A percentile compares a stretch with the other conserved stretches of the same genome.
Conservation (phyloP, 2,888 invertebrate species). For the Euphydryas editha region DNA sequence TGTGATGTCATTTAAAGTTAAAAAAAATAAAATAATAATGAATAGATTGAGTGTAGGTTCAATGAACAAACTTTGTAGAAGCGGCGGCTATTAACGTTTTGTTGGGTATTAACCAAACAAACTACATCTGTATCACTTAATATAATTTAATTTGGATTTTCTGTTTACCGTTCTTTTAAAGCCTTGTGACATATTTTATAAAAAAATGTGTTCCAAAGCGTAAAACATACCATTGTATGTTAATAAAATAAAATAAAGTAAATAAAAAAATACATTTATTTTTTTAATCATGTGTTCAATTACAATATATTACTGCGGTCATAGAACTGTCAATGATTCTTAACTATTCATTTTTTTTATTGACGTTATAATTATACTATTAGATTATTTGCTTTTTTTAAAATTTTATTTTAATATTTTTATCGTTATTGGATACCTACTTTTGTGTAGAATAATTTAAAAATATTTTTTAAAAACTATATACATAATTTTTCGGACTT, state of each 20-base stretch:
- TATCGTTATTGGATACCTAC: neutral
- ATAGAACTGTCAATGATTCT: conserved; percentile 17
- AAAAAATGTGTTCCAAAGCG: neutral
- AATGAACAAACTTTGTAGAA: conserved; percentile 38
- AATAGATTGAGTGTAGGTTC: conserved; percentile 12
- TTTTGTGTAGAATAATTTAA: neutral
- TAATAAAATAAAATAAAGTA: too few species aligned
- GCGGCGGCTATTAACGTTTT: conserved; percentile 50
- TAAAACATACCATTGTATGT: too few species aligned
- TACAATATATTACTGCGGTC: conserved; percentile 8
- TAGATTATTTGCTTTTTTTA: too few species aligned
- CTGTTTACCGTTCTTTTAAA: neutral
- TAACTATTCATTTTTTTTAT: conserved; percentile 17
- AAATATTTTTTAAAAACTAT: too few species aligned
- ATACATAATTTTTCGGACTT: too few species aligned
- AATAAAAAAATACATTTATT: neutral
- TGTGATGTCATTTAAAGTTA: neutral
- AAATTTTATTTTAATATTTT: conserved; percentile 4
- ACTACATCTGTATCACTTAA: conserved; percentile 63
- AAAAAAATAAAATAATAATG: neutral
- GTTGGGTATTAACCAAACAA: conserved; percentile 51
- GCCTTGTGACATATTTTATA: neutral
- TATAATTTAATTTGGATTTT: conserved; percentile 1
- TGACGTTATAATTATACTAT: conserved; percentile 14
- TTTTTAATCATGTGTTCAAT: neutral